Conservation (phyloP, 2,113 vertebrate genomes). For the Smithornis capensis region DNA sequence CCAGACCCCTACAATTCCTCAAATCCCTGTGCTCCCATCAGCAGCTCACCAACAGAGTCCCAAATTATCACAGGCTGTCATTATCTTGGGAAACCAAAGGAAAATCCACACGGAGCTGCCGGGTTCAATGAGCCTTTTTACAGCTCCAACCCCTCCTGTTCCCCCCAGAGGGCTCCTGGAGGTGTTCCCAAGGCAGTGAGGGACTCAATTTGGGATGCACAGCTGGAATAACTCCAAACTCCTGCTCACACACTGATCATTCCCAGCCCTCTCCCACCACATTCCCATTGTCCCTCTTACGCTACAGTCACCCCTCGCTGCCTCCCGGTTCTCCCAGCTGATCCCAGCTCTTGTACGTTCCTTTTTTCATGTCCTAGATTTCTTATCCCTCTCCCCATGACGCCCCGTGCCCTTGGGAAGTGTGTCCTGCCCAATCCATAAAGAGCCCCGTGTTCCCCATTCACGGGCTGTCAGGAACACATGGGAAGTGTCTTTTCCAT, state of each 20-base stretch:
- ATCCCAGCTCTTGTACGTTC: rapidly evolving
- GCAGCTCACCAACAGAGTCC: not conserved
- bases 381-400: rapidly evolving
- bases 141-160: rapidly evolving
- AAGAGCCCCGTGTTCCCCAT: not conserved
- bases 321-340: rapidly evolving
- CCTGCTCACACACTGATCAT: rapidly evolving
- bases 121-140: rapidly evolving
- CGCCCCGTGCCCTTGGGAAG: not conserved
- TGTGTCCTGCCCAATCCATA: rapidly evolving
- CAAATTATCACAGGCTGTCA: rapidly evolving
- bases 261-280: not conserved
- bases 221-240: not conserved
- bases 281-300: not conserved
- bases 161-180: rapidly evolving
- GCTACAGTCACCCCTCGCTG: not conserved
- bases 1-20: rapidly evolving
- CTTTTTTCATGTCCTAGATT: not conserved
- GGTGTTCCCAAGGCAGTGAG: rapidly evolving
- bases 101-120: not conserved
- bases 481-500: not conserved
- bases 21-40: rapidly evolving
- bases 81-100: not conserved
- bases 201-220: rapidly evolving
- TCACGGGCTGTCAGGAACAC: not conserved